These are phyloP conservation scores for Oriolus oriolus DNA, from an alignment of 2,113 vertebrate species.

Conservation along the genomic window DNA sequence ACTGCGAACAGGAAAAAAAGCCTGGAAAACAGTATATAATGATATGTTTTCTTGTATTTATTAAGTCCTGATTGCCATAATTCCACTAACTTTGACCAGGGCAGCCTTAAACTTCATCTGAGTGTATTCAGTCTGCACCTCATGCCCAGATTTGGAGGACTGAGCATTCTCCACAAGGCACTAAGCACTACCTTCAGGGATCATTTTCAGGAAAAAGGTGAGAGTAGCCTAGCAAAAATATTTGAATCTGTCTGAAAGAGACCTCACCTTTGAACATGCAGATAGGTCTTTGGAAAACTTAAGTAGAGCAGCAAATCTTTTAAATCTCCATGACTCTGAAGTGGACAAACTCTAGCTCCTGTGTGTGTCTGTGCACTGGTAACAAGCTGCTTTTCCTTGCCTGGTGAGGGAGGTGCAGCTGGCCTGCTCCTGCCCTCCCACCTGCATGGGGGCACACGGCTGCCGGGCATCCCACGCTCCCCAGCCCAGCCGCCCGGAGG, in stretches of 20 bases:
- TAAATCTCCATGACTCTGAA: neutral
- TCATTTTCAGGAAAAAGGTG: neutral
- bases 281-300: neutral
- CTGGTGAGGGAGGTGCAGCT: neutral
- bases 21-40: neutral
- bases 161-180: neutral
- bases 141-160: neutral
- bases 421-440: rapidly evolving
- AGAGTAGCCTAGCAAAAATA: neutral
- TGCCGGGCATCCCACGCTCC: neutral
- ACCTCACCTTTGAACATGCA: neutral
- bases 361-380: neutral
- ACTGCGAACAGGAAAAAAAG: neutral
- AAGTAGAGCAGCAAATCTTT: neutral
- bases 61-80: neutral
- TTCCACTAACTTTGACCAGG: neutral
- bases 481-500: neutral
- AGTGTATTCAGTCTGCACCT: neutral
- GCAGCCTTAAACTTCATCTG: neutral
- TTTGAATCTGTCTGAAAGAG: neutral
- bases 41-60: neutral
- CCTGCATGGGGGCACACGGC: rapidly evolving
- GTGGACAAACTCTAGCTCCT: neutral
- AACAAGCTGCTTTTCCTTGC: neutral
- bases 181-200: neutral